Base-by-base conservation (phyloP, 1,140 invertebrate species). In the Platorchestia sp. region DNA sequence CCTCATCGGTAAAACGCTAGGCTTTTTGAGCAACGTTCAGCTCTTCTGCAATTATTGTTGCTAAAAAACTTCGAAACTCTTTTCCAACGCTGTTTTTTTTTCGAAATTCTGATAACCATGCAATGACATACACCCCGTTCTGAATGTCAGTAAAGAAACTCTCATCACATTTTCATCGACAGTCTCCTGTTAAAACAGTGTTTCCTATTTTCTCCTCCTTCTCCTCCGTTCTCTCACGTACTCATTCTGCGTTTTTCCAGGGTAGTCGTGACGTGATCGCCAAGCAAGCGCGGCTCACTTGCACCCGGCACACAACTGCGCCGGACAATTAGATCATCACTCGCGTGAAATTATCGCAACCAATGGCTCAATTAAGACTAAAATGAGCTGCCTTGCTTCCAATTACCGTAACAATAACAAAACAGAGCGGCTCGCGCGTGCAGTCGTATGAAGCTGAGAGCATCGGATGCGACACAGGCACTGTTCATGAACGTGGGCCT, bases 351-450 rank as follows among this genome's bases (percentile, higher is more conserved):
- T 93, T 47, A 93, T 93, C 91, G 91, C 91, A 47, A 45, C 43
- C 45, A 93, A 93, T 47, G 91, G 91, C 45, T 45, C 91, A 93
- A 93, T 93, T 93, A 93, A 93, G 91, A 93, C 91, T 93, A 93
- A 93, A 93, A 93, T 93, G 91, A 93, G 91, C 91, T 90, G 91
- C 91, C 91, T 10, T 93, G 91, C 91, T 45, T 45, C 91, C 91
- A 93, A 93, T 93, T 93, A 47, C 43, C 43, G 43, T 45, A 47
- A 93, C 91, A 93, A 93, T 45, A 93, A 93, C 91, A 44, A 93
- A 93, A 93, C 45, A 47, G 91, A 89, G 43, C 87, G 3, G 43
- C 87, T 89, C 87, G 87, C n/a, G 41, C 86, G 5, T 6, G 41
- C 36, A 89, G 43, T 36, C 1, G 59, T 75, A 36, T 19, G 59